A percentile compares a stretch with the other conserved stretches of the same genome.
Conservation (phyloP, 2,113 vertebrate genomes). For the Panthera leo region DNA sequence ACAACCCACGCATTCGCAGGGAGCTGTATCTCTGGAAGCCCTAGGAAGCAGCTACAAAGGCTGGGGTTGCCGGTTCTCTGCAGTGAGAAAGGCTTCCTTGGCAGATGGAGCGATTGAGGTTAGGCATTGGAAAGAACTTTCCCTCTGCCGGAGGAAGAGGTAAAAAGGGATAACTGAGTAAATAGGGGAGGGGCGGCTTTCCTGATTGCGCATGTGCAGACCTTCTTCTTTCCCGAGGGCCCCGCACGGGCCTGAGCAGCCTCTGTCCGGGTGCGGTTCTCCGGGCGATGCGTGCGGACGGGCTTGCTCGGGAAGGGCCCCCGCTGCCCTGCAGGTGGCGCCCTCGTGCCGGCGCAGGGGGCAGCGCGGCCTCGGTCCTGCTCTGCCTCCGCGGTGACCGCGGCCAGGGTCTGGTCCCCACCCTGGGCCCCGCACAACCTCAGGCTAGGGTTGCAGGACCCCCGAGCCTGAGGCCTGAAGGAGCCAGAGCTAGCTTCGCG, state of each 20-base stretch:
- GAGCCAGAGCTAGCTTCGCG: neutral
- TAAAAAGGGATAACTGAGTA: neutral
- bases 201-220: neutral
- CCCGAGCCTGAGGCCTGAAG: neutral
- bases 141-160: neutral
- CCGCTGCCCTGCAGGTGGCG: conserved; percentile 48
- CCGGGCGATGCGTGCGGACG: too few species aligned
- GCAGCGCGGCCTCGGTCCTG: accelerated
- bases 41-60: neutral
- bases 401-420: neutral
- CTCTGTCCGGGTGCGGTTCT: neutral
- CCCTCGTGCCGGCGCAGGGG: neutral
- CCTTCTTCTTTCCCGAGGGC: neutral
- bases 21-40: neutral
- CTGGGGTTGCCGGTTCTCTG: neutral
- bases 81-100: neutral
- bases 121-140: neutral
- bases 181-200: neutral
- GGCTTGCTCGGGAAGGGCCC: too few species aligned
- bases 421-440: accelerated
- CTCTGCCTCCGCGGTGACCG: accelerated
- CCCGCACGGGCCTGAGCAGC: neutral
- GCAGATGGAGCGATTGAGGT: neutral
- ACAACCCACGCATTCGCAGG: neutral
- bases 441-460: neutral